Conservation (phyloP, 2,113 vertebrate species). For the Eulemur macaco region DNA sequence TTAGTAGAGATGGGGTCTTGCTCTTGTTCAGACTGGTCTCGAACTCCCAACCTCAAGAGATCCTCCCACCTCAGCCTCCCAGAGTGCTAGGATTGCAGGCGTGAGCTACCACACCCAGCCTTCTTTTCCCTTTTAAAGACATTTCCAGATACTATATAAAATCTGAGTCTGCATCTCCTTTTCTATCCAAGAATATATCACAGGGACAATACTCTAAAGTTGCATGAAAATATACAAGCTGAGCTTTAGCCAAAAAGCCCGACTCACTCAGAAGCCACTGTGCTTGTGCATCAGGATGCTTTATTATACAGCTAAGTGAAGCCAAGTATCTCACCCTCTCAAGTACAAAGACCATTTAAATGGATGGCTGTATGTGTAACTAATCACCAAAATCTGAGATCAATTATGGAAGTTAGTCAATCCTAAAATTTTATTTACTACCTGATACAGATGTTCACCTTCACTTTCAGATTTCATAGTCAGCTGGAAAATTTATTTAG, state of each 20-base stretch:
- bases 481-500: constrained; percentile 35
- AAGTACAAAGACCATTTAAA: neutral
- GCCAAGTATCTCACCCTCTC: neutral
- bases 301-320: neutral
- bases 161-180: constrained; percentile 1
- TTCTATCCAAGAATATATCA: constrained; percentile 26
- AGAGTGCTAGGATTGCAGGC: no score
- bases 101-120: no score
- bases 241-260: neutral
- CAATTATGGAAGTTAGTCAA: constrained; percentile 34
- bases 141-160: neutral
- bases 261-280: neutral
- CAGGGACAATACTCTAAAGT: neutral
- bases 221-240: neutral
- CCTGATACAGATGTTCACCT: constrained; percentile 37
- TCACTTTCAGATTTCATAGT: constrained; percentile 14
- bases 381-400: constrained; percentile 28
- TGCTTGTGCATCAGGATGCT: neutral
- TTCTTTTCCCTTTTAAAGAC: constrained; percentile 15
- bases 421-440: constrained; percentile 59
- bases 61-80: no score
- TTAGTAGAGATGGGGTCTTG: no score
- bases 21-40: no score
- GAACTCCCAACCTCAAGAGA: no score
- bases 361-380: neutral